A percentile compares a stretch with the other conserved stretches of the same genome.
Conservation (phyloP, 2,888 invertebrate species). For the Falcaria lacertinaria region DNA sequence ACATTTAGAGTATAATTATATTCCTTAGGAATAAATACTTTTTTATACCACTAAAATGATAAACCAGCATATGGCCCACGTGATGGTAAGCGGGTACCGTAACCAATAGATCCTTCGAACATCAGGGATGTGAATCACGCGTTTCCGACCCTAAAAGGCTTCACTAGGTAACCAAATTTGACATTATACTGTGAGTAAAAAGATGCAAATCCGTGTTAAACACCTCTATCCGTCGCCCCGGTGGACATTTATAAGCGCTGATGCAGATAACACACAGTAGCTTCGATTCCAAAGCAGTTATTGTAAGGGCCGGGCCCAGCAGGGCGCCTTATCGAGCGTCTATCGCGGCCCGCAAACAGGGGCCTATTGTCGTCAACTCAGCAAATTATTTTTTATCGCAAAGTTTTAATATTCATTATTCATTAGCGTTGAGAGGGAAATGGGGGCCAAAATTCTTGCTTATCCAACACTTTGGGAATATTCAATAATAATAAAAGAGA, state of each 20-base stretch:
- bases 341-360: slow-evolving; percentile 44
- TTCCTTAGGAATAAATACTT: too few species aligned
- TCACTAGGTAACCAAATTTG: too few species aligned
- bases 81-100: too few species aligned
- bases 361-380: slow-evolving; percentile 34
- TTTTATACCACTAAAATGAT: too few species aligned
- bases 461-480: background rate
- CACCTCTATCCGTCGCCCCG: background rate
- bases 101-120: too few species aligned
- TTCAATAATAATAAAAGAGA: too few species aligned
- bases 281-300: slow-evolving; percentile 39
- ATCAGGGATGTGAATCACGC: too few species aligned
- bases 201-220: background rate
- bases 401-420: slow-evolving; percentile 65
- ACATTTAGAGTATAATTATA: too few species aligned
- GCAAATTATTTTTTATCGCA: slow-evolving; percentile 57
- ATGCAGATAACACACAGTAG: slow-evolving; percentile 10
- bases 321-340: slow-evolving; percentile 53
- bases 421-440: slow-evolving; percentile 41
- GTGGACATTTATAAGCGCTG: background rate
- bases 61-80: too few species aligned
- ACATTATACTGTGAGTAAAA: too few species aligned
- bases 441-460: slow-evolving; percentile 17
- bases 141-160: too few species aligned
- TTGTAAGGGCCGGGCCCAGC: slow-evolving; percentile 22